Conservation (phyloP, 2,797 vertebrate species). For the Gephyroberyx darwinii region DNA sequence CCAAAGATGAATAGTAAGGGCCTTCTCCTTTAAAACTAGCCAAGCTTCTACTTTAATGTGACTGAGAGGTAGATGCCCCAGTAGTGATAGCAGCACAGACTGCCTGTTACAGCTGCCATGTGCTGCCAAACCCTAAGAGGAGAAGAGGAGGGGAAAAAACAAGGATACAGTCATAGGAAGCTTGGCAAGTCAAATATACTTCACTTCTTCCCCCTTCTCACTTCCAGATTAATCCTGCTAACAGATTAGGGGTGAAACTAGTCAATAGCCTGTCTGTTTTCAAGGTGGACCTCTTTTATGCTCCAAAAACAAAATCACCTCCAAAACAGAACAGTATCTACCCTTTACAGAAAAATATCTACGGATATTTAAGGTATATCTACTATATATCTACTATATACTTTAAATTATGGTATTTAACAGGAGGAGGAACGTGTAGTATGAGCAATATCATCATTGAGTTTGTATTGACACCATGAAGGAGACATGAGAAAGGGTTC, state of each 20-base stretch:
- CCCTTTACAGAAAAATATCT: constrained; percentile 29
- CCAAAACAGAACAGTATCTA: constrained; percentile 22
- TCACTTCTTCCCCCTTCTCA: constrained; percentile 78
- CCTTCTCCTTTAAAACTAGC: constrained; percentile 64
- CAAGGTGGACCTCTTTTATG: background rate
- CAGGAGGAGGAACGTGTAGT: constrained; percentile 9
- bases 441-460: constrained; percentile 38
- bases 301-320: constrained; percentile 15
- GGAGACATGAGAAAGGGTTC: constrained; percentile 65
- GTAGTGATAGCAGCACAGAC: constrained; percentile 78
- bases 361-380: too few relatives aligned
- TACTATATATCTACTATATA: too few relatives aligned
- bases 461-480: constrained; percentile 49
- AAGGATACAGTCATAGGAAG: constrained; percentile 78
- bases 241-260: constrained; percentile 43
- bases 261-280: constrained; percentile 4
- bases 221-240: constrained; percentile 50
- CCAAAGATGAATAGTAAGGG: constrained; percentile 55
- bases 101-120: constrained; percentile 79
- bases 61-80: constrained; percentile 66
- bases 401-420: too few relatives aligned
- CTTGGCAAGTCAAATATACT: constrained; percentile 74
- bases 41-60: constrained; percentile 69
- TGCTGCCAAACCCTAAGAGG: constrained; percentile 84
- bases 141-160: constrained; percentile 81